Conservation (phyloP, 1,140 invertebrate species). For the Bilobella aurantiaca region DNA sequence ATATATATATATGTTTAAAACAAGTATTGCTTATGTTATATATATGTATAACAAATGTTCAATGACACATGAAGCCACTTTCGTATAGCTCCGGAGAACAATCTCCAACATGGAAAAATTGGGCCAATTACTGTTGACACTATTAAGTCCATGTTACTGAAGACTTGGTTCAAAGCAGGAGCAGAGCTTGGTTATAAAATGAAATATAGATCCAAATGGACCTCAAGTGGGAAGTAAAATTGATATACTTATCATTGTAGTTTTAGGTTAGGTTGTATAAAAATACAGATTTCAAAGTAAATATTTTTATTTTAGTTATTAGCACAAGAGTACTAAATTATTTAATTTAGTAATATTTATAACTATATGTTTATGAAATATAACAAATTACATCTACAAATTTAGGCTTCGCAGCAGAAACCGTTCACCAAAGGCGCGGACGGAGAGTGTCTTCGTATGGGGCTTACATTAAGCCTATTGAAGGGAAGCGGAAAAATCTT, state of each 20-base stretch:
- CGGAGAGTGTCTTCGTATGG: constrained; percentile 5
- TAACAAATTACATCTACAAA: not conserved
- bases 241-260: too few relatives aligned
- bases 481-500: constrained; percentile 1
- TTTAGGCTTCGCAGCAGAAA: not conserved
- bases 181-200: constrained; percentile 9
- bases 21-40: not conserved
- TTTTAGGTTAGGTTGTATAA: too few relatives aligned
- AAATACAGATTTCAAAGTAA: too few relatives aligned
- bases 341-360: too few relatives aligned
- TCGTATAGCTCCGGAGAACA: not conserved
- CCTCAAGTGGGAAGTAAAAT: constrained; percentile 1
- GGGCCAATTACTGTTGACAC: not conserved
- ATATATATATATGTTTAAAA: not conserved
- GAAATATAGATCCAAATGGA: constrained; percentile 10
- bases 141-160: not conserved
- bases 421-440: not conserved
- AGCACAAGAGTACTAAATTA: too few relatives aligned
- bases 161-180: constrained; percentile 4
- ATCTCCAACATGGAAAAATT: not conserved
- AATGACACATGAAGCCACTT: too few relatives aligned
- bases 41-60: too few relatives aligned
- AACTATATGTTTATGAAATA: too few relatives aligned
- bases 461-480: constrained; percentile 14
- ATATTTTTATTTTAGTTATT: too few relatives aligned